Evolutionary conservation across 2,113 vertebrate species (phyloP).

Genomic region (Toxotes chatareus): DNA sequence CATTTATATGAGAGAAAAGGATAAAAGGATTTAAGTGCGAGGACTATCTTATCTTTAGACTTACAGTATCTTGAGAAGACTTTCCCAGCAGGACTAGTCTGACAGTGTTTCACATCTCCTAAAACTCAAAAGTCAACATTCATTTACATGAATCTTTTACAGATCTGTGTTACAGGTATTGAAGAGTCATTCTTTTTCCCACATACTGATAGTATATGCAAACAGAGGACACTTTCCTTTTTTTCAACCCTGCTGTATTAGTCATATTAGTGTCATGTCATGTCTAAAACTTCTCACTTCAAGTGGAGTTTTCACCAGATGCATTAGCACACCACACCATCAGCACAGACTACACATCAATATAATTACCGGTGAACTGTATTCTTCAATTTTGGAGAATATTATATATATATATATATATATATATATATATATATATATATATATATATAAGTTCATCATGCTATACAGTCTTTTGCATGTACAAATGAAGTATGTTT

Average conservation of each 20-base stretch:
- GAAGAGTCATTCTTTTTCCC: neutral
- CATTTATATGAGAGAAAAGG: too few species aligned
- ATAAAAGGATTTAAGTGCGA: too few species aligned
- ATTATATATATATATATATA: too few species aligned
- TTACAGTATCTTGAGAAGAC: neutral
- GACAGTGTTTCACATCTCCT: neutral
- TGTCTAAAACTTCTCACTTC: neutral
- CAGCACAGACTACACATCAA: neutral
- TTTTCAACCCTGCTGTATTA: neutral
- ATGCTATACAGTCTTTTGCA: neutral
- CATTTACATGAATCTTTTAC: neutral
- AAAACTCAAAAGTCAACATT: neutral
- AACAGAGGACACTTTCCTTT: neutral
- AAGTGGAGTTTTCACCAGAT: neutral
- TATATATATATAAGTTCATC: too few species aligned
- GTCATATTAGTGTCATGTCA: neutral
- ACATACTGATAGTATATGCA: neutral
- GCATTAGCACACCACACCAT: neutral
- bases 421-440: too few species aligned
- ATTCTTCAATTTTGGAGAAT: neutral
- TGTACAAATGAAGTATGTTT: neutral
- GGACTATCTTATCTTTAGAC: too few species aligned
- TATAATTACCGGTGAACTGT: neutral
- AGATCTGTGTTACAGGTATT: neutral
- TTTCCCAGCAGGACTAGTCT: neutral